Conservation (phyloP, 2,797 vertebrate genomes). For the Halcyon badia region DNA sequence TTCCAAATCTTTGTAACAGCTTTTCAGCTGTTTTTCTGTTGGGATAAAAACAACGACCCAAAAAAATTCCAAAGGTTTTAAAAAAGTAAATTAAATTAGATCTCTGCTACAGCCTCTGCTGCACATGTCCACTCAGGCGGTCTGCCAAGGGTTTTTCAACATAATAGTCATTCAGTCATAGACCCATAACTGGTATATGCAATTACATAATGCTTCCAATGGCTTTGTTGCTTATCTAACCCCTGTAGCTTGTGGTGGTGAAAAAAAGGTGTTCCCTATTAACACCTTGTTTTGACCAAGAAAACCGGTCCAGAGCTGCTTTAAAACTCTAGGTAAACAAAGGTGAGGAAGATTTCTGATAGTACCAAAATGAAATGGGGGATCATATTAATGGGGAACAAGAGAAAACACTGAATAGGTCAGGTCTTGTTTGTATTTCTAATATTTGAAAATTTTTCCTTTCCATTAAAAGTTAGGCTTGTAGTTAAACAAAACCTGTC, state of each 20-base stretch:
- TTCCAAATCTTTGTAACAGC: slow-evolving; percentile 6
- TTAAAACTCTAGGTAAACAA: background rate
- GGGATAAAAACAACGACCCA: background rate
- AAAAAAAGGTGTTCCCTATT: background rate
- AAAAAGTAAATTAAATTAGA: slow-evolving; percentile 71
- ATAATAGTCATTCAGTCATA: slow-evolving; percentile 72
- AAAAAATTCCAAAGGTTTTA: slow-evolving; percentile 43
- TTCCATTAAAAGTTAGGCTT: background rate
- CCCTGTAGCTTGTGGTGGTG: background rate
- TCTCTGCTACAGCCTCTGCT: slow-evolving; percentile 36
- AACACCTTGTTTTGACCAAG: background rate
- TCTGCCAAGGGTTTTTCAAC: slow-evolving; percentile 74
- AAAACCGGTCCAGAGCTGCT: background rate
- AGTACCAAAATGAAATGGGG: background rate
- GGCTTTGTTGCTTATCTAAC: slow-evolving; percentile 63
- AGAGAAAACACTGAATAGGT: background rate
- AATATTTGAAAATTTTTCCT: background rate
- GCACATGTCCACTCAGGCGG: background rate
- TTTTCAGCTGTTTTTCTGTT: background rate
- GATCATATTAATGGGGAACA: background rate
- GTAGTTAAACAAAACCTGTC: background rate
- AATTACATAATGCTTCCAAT: slow-evolving; percentile 76
- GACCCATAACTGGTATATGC: slow-evolving; percentile 69
- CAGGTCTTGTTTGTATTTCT: background rate
- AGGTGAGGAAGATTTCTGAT: background rate